Percentiles rank a stretch among this genome's conserved stretches.
phyloP scores from a whole-genome alignment of 2,113 vertebrate species.

The Elephas maximus region DNA sequence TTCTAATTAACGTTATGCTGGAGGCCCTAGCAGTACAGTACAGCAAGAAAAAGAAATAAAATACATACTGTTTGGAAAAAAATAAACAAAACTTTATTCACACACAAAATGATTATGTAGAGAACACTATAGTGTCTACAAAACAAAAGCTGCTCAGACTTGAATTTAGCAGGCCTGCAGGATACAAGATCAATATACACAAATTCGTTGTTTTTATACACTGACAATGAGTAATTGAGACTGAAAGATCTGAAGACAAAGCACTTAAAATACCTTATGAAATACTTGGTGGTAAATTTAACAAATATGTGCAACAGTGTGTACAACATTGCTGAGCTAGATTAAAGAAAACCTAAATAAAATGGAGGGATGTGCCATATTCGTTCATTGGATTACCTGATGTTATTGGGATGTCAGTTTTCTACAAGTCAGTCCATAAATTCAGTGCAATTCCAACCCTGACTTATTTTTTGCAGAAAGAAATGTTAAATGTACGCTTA shows the following conservation, averaged over 20 bases:
- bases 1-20: too few relatives aligned
- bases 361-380: too few relatives aligned
- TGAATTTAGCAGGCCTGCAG: background rate
- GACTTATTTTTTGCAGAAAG: background rate
- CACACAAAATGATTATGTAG: background rate
- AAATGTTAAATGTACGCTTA: background rate
- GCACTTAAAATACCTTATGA: background rate
- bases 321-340: background rate
- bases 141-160: background rate
- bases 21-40: too few relatives aligned
- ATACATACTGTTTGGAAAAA: too few relatives aligned
- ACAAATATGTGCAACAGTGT: background rate
- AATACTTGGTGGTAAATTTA: background rate
- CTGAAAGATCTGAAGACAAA: background rate
- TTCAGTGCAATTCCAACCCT: too few relatives aligned
- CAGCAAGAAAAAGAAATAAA: too few relatives aligned
- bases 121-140: background rate
- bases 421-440: background rate
- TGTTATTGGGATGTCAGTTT: background rate
- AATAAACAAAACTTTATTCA: too few relatives aligned
- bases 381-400: background rate
- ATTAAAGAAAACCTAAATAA: too few relatives aligned
- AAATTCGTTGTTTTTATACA: background rate
- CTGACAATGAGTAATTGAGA: background rate
- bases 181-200: background rate